Percentiles rank a stretch among this genome's conserved stretches.
These are phyloP conservation scores for Crypturellus undulatus DNA, from an alignment of 2,113 vertebrate species.

Conservation along the genomic window DNA sequence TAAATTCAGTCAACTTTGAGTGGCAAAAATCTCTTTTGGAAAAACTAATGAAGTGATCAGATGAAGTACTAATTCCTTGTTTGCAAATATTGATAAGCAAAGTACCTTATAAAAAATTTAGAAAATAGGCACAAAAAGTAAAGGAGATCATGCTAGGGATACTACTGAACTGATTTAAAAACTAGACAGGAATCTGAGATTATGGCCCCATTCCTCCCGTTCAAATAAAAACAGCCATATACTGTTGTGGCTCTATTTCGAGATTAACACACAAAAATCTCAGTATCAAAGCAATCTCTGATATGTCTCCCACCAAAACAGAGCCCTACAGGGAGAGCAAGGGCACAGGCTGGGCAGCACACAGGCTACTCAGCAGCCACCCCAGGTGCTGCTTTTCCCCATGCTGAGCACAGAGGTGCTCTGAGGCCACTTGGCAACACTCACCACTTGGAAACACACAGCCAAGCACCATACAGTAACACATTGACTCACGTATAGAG, in stretches of 20 bases:
- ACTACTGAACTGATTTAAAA: background rate
- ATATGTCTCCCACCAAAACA: background rate
- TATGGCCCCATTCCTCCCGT: background rate
- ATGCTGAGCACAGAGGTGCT: accelerated
- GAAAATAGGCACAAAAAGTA: background rate
- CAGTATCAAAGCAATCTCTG: background rate
- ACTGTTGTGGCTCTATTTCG: background rate
- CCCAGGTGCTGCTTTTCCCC: background rate
- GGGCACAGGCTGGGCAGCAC: background rate
- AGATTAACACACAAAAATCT: background rate
- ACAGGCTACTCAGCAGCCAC: background rate
- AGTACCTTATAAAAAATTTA: background rate
- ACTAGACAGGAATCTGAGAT: background rate
- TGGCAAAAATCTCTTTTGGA: background rate
- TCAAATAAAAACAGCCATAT: background rate
- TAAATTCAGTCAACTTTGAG: background rate
- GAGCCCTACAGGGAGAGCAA: accelerated
- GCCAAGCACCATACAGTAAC: background rate
- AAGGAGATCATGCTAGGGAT: background rate
- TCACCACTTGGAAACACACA: background rate
- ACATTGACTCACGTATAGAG: accelerated
- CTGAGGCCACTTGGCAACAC: background rate
- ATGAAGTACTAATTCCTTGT: background rate
- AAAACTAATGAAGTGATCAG: background rate
- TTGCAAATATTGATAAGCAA: background rate